These are phyloP conservation scores for Nasonia giraulti DNA, from an alignment of 1,140 invertebrate species.

Conservation along the genomic window DNA sequence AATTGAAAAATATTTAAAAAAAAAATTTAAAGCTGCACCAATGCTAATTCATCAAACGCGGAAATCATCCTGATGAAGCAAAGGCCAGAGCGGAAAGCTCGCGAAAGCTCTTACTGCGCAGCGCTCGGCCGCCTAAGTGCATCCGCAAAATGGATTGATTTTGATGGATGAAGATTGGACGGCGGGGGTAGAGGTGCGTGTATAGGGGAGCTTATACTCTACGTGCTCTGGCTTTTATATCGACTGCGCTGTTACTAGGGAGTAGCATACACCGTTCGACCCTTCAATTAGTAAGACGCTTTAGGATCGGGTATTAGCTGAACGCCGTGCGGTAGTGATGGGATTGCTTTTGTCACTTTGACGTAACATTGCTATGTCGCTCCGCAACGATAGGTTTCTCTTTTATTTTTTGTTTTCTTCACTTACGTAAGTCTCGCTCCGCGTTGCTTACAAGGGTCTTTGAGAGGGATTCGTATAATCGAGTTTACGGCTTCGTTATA, in stretches of 20 bases:
- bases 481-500: not conserved
- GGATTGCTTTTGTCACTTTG: constrained; percentile 1
- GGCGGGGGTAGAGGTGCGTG: not conserved
- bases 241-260: not conserved
- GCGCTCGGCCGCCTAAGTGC: constrained; percentile 52
- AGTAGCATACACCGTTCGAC: not conserved
- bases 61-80: constrained; percentile 5
- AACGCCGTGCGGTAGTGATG: not conserved
- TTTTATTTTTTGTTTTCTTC: not conserved
- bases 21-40: too few relatives aligned
- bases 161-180: constrained; percentile 63
- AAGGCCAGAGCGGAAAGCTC: not conserved
- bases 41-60: not conserved
- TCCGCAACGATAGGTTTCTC: not conserved
- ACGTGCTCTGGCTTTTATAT: not conserved
- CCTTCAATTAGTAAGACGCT: not conserved
- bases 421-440: not conserved
- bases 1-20: not conserved
- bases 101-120: constrained; percentile 32
- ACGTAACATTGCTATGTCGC: not conserved
- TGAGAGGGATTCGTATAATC: not conserved
- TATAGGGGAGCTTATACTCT: not conserved
- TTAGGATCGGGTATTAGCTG: not conserved
- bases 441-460: not conserved
- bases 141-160: constrained; percentile 60